Evolutionary conservation across 2,113 vertebrate species (phyloP).

Genomic region (Megaleporinus macrocephalus): DNA sequence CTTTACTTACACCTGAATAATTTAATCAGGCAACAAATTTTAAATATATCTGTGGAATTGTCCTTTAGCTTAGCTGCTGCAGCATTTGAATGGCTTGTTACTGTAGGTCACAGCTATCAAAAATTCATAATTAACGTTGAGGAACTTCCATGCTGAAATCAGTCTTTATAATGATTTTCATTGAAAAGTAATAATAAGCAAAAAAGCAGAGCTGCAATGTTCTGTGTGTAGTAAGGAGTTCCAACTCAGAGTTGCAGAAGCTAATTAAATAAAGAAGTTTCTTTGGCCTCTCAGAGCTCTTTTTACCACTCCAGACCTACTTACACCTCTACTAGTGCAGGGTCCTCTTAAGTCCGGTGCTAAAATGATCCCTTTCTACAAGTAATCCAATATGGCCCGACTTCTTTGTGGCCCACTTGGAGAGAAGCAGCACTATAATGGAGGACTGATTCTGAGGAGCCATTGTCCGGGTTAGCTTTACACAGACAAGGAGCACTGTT

Average conservation of each 20-base stretch:
- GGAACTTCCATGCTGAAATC: no score
- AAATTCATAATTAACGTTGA: no score
- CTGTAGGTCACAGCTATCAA: no score
- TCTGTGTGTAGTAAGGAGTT: no score
- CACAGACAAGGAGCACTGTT: slow-evolving; percentile 61
- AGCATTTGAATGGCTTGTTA: no score
- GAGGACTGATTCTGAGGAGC: slow-evolving; percentile 50
- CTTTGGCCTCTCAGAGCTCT: slow-evolving; percentile 5
- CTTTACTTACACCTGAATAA: no score
- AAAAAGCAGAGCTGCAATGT: no score
- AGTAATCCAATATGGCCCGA: slow-evolving; percentile 49
- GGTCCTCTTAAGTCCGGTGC: slow-evolving; percentile 19
- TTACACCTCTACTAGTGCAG: slow-evolving; percentile 29
- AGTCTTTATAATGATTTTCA: background rate
- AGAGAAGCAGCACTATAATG: slow-evolving; percentile 52
- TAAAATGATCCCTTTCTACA: slow-evolving; percentile 50
- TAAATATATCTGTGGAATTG: no score
- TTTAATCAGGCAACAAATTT: no score
- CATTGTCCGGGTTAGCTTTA: slow-evolving; percentile 62
- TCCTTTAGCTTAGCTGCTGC: no score
- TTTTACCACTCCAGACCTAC: background rate
- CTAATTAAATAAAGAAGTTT: background rate
- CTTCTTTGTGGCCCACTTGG: slow-evolving; percentile 41
- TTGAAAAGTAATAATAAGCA: background rate
- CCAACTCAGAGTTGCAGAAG: background rate